Evolutionary conservation across 2,888 invertebrate species (phyloP).

Genomic region (Perdita meconis): DNA sequence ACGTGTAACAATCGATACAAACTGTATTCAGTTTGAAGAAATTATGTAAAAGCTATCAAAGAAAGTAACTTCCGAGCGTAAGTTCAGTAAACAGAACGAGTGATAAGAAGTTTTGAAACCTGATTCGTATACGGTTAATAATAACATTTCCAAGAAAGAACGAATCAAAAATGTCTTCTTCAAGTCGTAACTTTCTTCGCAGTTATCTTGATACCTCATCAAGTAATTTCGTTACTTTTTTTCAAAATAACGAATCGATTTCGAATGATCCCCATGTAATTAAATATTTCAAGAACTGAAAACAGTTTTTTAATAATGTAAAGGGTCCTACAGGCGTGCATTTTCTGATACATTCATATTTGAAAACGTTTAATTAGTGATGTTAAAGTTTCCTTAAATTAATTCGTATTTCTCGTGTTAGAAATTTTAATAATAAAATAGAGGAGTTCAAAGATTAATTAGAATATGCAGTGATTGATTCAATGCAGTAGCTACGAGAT

Average conservation of each 20-base stretch:
- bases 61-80: constrained; percentile 17
- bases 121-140: constrained; percentile 24
- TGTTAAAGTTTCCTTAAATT: no score
- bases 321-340: no score
- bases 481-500: background rate
- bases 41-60: background rate
- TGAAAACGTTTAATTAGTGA: no score
- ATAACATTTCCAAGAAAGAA: constrained; percentile 24
- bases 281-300: no score
- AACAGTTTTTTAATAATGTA: no score
- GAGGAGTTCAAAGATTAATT: background rate
- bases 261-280: no score
- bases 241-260: no score
- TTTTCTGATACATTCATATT: no score
- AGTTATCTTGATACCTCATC: constrained; percentile 1
- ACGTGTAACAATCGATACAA: background rate
- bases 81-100: constrained; percentile 30
- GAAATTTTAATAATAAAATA: background rate
- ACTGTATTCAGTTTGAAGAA: background rate
- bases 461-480: background rate
- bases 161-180: constrained; percentile 4
- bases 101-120: constrained; percentile 46
- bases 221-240: background rate
- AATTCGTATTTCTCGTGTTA: background rate
- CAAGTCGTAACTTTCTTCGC: background rate